These are phyloP conservation scores for Hedychridium roseum DNA, from an alignment of 2,888 invertebrate genomes.

Conservation along the genomic window DNA sequence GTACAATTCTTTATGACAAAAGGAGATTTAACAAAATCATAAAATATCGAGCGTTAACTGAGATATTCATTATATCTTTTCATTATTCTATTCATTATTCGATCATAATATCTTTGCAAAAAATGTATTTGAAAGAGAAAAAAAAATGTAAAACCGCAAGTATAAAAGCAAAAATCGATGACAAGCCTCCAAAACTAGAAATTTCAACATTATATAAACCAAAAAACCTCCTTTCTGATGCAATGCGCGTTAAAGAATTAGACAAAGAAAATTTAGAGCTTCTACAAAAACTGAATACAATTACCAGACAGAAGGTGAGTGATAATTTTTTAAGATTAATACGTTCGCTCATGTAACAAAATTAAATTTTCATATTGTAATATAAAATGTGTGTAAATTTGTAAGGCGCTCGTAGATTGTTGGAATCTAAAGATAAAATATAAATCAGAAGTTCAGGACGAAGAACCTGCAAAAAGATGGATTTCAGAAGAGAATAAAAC, in stretches of 20 bases:
- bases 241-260: slow-evolving; percentile 60
- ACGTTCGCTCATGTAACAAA: neutral
- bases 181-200: slow-evolving; percentile 67
- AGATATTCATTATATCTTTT: no score
- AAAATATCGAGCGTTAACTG: no score
- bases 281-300: slow-evolving; percentile 68
- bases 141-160: no score
- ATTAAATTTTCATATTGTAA: neutral
- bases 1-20: no score
- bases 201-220: slow-evolving; percentile 67
- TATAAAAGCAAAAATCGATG: slow-evolving; percentile 62
- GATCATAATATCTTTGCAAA: no score
- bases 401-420: slow-evolving; percentile 49
- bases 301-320: slow-evolving; percentile 69
- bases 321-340: slow-evolving; percentile 2
- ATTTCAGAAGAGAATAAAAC: slow-evolving; percentile 37
- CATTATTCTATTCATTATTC: no score
- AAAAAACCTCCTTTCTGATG: slow-evolving; percentile 51
- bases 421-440: slow-evolving; percentile 37
- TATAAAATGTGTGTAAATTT: slow-evolving; percentile 4
- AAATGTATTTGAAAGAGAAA: no score
- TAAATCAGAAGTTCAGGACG: slow-evolving; percentile 10
- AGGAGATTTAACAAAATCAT: no score
- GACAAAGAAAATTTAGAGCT: slow-evolving; percentile 70
- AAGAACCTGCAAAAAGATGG: slow-evolving; percentile 6